These are phyloP conservation scores for Prunella fulvescens DNA, from an alignment of 2,113 vertebrate genomes.

Conservation along the genomic window DNA sequence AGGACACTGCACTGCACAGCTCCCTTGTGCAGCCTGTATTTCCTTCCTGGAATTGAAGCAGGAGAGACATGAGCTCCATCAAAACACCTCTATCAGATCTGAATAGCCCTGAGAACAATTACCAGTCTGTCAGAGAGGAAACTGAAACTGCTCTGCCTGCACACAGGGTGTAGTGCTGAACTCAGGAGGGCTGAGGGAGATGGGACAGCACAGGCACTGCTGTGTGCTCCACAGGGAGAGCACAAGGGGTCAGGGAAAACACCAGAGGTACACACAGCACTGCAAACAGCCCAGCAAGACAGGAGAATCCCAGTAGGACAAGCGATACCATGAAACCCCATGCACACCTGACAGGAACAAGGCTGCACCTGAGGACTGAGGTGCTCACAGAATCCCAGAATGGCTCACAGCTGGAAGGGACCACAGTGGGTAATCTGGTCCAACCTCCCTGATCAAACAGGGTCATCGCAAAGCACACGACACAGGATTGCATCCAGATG, in stretches of 20 bases:
- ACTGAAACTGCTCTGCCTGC: neutral
- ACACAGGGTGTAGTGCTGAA: accelerated
- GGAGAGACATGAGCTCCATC: neutral
- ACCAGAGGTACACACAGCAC: accelerated
- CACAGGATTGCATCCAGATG: neutral
- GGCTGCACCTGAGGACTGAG: neutral
- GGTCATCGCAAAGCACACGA: neutral
- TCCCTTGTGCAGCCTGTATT: neutral
- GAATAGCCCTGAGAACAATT: neutral
- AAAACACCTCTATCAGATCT: neutral
- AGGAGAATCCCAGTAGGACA: accelerated
- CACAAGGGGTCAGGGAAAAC: accelerated
- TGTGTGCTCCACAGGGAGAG: accelerated
- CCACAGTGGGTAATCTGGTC: neutral
- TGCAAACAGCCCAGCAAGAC: neutral
- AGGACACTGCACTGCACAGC: accelerated
- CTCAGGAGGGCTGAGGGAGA: accelerated
- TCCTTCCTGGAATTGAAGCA: neutral
- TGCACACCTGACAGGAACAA: accelerated
- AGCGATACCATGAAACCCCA: accelerated
- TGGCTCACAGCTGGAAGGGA: neutral
- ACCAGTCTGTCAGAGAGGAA: neutral
- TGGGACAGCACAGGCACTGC: neutral
- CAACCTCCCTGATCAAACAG: neutral
- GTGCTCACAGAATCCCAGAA: neutral